These are phyloP conservation scores for Drepana falcataria DNA, from an alignment of 2,888 invertebrate genomes.

Conservation along the genomic window DNA sequence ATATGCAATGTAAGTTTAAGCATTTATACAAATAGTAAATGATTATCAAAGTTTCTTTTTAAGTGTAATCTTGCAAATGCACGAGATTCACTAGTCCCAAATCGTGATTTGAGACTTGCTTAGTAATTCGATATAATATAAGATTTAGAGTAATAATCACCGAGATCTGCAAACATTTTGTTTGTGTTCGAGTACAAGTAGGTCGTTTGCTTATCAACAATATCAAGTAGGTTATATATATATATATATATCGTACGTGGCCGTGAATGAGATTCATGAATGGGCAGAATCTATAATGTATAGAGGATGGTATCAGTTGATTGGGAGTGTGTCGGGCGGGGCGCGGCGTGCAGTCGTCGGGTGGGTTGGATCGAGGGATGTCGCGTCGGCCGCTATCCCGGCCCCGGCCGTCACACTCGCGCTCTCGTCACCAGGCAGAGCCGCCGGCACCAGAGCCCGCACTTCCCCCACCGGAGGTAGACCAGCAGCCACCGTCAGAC, in stretches of 20 bases:
- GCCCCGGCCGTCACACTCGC: conserved; percentile 50
- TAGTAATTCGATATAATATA: no score
- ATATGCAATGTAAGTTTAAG: conserved; percentile 8
- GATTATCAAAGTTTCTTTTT: background rate
- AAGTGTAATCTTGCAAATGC: no score
- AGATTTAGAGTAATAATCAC: no score
- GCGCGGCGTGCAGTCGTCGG: conserved; percentile 59
- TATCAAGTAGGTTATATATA: background rate
- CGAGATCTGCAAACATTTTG: no score
- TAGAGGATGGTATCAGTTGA: conserved; percentile 54
- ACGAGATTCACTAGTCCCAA: no score
- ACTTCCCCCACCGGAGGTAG: conserved; percentile 49
- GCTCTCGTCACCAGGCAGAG: conserved; percentile 62
- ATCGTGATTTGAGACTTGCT: no score
- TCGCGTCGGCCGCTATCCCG: conserved; percentile 67
- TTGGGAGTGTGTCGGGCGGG: conserved; percentile 38
- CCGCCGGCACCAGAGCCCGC: conserved; percentile 63
- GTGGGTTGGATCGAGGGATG: conserved; percentile 57
- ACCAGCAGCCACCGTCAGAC: conserved; percentile 63
- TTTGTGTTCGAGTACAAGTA: no score
- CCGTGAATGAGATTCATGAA: conserved; percentile 37
- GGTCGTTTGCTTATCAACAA: background rate
- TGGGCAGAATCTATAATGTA: conserved; percentile 28
- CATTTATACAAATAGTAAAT: conserved; percentile 4
- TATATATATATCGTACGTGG: conserved; percentile 28